Evolutionary conservation across 2,113 vertebrate species (phyloP).

Genomic region (Periophthalmodon schlosseri): DNA sequence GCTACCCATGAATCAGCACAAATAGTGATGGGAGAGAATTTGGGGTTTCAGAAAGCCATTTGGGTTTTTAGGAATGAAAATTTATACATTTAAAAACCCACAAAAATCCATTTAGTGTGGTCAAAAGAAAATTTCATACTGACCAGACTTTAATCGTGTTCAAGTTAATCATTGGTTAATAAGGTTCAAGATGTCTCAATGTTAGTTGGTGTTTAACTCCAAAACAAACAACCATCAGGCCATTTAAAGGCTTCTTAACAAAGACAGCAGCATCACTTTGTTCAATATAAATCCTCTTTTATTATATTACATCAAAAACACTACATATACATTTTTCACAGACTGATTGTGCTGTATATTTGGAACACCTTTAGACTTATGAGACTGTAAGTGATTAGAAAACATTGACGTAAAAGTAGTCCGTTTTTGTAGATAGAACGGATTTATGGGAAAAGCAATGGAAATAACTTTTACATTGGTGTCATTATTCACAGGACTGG

Average conservation of each 20-base stretch:
- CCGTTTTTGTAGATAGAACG: constrained; percentile 35
- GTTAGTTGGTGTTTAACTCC: not conserved
- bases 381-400: not conserved
- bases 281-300: constrained; percentile 40
- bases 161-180: too few species aligned
- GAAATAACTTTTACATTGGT: constrained; percentile 20
- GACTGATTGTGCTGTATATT: constrained; percentile 8
- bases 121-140: too few species aligned
- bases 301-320: constrained; percentile 63
- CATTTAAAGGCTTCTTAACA: not conserved
- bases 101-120: too few species aligned
- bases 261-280: not conserved
- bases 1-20: too few species aligned
- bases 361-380: not conserved
- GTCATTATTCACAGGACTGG: not conserved
- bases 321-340: not conserved
- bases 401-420: constrained; percentile 18
- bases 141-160: too few species aligned
- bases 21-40: too few species aligned
- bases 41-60: too few species aligned
- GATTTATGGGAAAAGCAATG: constrained; percentile 23
- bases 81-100: too few species aligned
- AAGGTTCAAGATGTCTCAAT: too few species aligned
- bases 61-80: too few species aligned
- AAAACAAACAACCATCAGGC: not conserved